Evolutionary conservation across 2,888 invertebrate genomes (phyloP), one percentile per base, ranked within the genome.

Genomic region (Volucella inflata): DNA sequence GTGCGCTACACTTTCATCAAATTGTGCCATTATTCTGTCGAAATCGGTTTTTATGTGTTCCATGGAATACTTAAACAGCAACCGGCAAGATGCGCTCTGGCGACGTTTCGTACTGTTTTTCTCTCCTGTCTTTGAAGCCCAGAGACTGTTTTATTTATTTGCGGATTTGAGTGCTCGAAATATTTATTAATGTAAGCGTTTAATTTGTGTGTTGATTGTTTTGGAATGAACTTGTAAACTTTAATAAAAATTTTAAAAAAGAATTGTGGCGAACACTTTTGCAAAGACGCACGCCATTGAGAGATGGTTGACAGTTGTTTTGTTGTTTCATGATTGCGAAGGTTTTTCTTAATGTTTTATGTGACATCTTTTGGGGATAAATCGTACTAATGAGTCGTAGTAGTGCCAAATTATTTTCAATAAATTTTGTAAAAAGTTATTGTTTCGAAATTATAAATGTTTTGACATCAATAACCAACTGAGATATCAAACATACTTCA

Each of bases 41-140:
- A 92, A 89, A 81, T 90, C 91, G 59, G 90, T 90, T 72, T 91
- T 90, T 30, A 91, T 91, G 59, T 91, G 90, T 50, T 92, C 92
- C 92, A 92, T 92, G 57, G 53, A 81, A 40, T 30, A 50, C 44
- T 16, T n/a, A 1, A 42, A 16, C 2, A 53, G 64, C 21, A 14
- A 55, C 74, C 74, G 74, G 74, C 55, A 30, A 55, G 10, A 8
- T 67, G 1, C 38, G 38, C 17, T n/a, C 8, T 40, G 6, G 14
- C 44, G 46, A 9, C 2, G 8, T 11, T n/a, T 21, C 3, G 12
- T 12, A 2, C 42, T 67, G n/a, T 2, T 10, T 2, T 36, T 30
- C 2, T 2, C 55, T 14, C 11, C 10, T 2, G 16, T 14, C n/a
- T 10, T 42, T 2, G 16, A 50, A 46, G 6, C 4, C 6, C 6